Evolutionary conservation across 2,888 invertebrate genomes (phyloP).

Genomic region (Philereme vetulata): DNA sequence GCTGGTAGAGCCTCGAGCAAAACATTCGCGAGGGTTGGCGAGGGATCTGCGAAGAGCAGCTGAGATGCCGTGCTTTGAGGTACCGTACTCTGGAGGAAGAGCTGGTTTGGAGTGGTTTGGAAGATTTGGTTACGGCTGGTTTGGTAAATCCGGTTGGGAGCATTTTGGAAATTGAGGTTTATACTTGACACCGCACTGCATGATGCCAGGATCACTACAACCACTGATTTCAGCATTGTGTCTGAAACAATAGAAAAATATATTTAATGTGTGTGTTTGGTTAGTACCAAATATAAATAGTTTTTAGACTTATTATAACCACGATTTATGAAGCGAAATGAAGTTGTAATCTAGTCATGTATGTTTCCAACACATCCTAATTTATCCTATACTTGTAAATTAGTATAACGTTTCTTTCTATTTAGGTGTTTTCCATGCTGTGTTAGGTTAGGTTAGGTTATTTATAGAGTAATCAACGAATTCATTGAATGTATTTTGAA

Average conservation of each 20-base stretch:
- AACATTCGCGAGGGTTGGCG: slow-evolving; percentile 44
- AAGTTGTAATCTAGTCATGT: too few species aligned
- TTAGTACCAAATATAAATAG: too few species aligned
- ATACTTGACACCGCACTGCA: slow-evolving; percentile 44
- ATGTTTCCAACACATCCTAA: too few species aligned
- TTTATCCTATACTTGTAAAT: too few species aligned
- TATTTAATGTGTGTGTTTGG: not conserved
- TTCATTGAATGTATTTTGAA: too few species aligned
- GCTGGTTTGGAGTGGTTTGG: slow-evolving; percentile 35
- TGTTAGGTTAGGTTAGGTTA: too few species aligned
- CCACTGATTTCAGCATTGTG: slow-evolving; percentile 44
- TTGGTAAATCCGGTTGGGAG: slow-evolving; percentile 38
- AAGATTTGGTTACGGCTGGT: slow-evolving; percentile 2
- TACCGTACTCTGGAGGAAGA: slow-evolving; percentile 34
- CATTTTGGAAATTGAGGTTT: slow-evolving; percentile 36
- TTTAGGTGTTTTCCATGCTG: too few species aligned
- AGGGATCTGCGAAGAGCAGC: slow-evolving; percentile 42
- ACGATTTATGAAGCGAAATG: too few species aligned
- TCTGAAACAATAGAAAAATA: slow-evolving; percentile 51
- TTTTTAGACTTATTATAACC: too few species aligned
- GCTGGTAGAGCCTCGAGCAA: slow-evolving; percentile 43
- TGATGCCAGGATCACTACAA: slow-evolving; percentile 45
- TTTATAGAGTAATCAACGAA: too few species aligned
- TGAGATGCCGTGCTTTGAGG: slow-evolving; percentile 25
- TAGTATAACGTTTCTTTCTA: too few species aligned